These are phyloP conservation scores for Eupeodes latifasciatus DNA, from an alignment of 2,888 invertebrate genomes.

Conservation along the genomic window DNA sequence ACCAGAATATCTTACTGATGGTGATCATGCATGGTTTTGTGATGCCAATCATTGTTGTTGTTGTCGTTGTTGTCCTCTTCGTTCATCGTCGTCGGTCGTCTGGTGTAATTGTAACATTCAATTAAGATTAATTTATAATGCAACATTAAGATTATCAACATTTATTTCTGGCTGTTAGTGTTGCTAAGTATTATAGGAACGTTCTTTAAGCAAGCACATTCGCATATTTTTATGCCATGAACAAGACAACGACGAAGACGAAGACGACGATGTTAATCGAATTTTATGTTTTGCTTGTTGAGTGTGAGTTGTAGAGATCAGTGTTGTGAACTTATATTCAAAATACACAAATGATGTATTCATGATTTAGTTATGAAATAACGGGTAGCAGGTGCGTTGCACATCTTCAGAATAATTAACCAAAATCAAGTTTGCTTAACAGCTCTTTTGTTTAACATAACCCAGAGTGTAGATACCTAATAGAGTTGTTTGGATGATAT, in stretches of 20 bases:
- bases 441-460: slow-evolving; percentile 60
- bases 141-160: slow-evolving; percentile 71
- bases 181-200: slow-evolving; percentile 45
- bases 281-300: slow-evolving; percentile 12
- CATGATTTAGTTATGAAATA: slow-evolving; percentile 36
- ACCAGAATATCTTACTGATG: slow-evolving; percentile 17
- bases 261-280: slow-evolving; percentile 41
- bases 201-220: slow-evolving; percentile 11
- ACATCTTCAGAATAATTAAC: slow-evolving; percentile 25
- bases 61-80: background rate
- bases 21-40: slow-evolving; percentile 66
- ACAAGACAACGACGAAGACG: no score
- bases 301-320: slow-evolving; percentile 25
- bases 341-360: slow-evolving; percentile 35
- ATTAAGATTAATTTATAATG: slow-evolving; percentile 74
- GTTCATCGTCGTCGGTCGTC: background rate
- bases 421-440: slow-evolving; percentile 48
- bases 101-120: slow-evolving; percentile 71
- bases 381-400: slow-evolving; percentile 24
- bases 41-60: slow-evolving; percentile 43
- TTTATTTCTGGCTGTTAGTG: slow-evolving; percentile 61
- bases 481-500: background rate
- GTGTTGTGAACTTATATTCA: slow-evolving; percentile 50
- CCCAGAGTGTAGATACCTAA: background rate
- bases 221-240: background rate